These are phyloP conservation scores for Sabatieria punctata DNA, from an alignment of 2,888 invertebrate species.

Conservation along the genomic window DNA sequence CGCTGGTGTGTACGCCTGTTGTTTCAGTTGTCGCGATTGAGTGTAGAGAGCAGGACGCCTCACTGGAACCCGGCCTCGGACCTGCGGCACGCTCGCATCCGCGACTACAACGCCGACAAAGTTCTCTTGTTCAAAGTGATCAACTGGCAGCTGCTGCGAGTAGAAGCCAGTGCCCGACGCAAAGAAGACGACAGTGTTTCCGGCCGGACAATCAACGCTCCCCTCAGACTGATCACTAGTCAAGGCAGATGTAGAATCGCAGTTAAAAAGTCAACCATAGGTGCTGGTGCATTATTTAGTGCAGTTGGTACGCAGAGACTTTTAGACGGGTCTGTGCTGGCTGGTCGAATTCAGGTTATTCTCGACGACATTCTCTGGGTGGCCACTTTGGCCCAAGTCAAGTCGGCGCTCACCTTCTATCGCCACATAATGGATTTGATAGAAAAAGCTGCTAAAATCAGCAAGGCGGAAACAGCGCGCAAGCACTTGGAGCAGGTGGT, in stretches of 20 bases:
- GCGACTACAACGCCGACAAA: conserved; percentile 69
- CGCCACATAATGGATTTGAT: conserved; percentile 62
- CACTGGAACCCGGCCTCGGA: conserved; percentile 63
- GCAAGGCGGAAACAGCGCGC: conserved; percentile 45
- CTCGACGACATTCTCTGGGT: conserved; percentile 94
- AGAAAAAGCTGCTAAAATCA: conserved; percentile 50
- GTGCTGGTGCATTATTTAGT: conserved; percentile 12
- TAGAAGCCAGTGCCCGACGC: conserved; percentile 60
- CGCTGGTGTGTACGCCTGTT: too few relatives aligned
- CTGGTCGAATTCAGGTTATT: conserved; percentile 73
- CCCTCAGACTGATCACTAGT: conserved; percentile 74
- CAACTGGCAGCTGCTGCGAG: conserved; percentile 87
- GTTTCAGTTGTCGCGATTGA: conserved; percentile 69
- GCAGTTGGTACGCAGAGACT: too few relatives aligned
- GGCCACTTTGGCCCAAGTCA: conserved; percentile 31
- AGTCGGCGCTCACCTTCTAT: conserved; percentile 51
- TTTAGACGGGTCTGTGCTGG: conserved; percentile 82
- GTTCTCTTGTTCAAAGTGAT: conserved; percentile 84
- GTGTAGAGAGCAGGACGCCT: conserved; percentile 81
- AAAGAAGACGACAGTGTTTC: conserved; percentile 6
- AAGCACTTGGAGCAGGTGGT: not conserved
- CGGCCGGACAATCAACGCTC: conserved; percentile 34
- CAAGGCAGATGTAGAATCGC: conserved; percentile 83
- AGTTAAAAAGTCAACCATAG: conserved; percentile 54
- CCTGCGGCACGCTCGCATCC: conserved; percentile 71